Evolutionary conservation across 2,888 invertebrate species (phyloP), one percentile per base, ranked within the genome.

Genomic region (Eilema depressum): DNA sequence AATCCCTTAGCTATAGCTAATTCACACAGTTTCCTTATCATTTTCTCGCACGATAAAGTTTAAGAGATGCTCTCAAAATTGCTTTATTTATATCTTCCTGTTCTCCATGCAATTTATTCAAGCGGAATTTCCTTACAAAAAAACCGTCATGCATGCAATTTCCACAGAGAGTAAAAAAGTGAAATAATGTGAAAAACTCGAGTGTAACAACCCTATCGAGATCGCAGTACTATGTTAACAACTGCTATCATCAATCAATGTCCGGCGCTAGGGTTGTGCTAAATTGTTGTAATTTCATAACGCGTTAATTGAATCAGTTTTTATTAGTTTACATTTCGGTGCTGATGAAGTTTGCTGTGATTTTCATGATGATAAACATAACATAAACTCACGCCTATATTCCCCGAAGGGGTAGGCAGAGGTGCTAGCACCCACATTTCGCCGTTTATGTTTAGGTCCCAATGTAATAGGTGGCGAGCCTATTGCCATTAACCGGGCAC

Each of bases 221-320:
- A 89, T 90, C 86, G 82, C 77, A 84, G 83, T 79, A 82, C 80
- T 85, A 79, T 89, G 88, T 88, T 89, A 87, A 89, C 89, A 89
- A 87, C 85, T 78, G 77, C 76, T 81, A 69, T 79, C 86, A 90
- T 90, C 89, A 86, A 90, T 90, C 90, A 90, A 89, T 79, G 89
- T 89, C 89, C 76, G 66, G 62, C 64, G 63, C 61, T 74, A 83
- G 83, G 84, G 83, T 79, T 83, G 82, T 75, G 76, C 79, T 41
- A 79, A 82, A 83, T 83, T 83, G 78, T 81, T 76, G 84, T 86
- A 84, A 85, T 88, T 85, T 82, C 71, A 85, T 84, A 86, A 85
- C 82, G 76, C 71, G 78, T 80, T 76, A 68, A 77, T 70, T 73
- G 63, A 78, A 75, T 81, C 68, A 66, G 71, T 65, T 77, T 84